Evolutionary conservation across 1,140 invertebrate species (phyloP).

Genomic region (Neodiprion fabricii): DNA sequence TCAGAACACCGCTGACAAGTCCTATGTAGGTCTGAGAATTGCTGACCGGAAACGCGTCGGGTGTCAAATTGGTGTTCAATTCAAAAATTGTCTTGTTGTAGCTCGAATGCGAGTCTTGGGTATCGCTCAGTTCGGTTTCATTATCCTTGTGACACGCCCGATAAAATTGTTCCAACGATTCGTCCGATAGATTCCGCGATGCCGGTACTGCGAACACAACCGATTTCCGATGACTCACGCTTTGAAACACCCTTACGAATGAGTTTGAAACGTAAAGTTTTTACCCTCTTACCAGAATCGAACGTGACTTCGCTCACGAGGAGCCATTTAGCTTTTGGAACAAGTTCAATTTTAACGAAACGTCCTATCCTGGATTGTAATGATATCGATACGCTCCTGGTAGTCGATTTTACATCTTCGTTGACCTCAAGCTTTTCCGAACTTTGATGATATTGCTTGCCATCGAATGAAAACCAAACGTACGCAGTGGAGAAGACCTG

Average conservation of each 20-base stretch:
- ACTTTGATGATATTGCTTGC: slow-evolving; percentile 71
- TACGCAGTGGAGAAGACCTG: slow-evolving; percentile 75
- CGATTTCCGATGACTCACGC: slow-evolving; percentile 9
- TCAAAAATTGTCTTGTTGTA: slow-evolving; percentile 51
- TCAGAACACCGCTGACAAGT: slow-evolving; percentile 79
- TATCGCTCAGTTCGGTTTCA: slow-evolving; percentile 38
- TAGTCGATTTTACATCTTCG: slow-evolving; percentile 70
- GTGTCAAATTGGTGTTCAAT: slow-evolving; percentile 60
- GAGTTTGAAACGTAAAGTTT: slow-evolving; percentile 13
- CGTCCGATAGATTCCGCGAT: slow-evolving; percentile 57
- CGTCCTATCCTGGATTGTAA: slow-evolving; percentile 77
- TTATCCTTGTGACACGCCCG: slow-evolving; percentile 38
- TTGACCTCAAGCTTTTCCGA: slow-evolving; percentile 51
- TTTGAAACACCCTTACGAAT: slow-evolving; percentile 15
- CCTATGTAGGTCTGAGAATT: slow-evolving; percentile 77
- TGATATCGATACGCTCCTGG: slow-evolving; percentile 72
- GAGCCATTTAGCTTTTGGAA: slow-evolving; percentile 86
- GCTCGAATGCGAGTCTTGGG: slow-evolving; percentile 30
- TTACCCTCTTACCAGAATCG: slow-evolving; percentile 70
- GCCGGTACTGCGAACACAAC: slow-evolving; percentile 41
- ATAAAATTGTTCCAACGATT: slow-evolving; percentile 57
- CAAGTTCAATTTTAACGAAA: slow-evolving; percentile 79
- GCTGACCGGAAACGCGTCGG: slow-evolving; percentile 71
- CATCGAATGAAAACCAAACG: slow-evolving; percentile 82
- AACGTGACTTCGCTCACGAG: slow-evolving; percentile 87